Evolutionary conservation across 1,140 invertebrate species (phyloP), one percentile per base, ranked within the genome.

Genomic region (Rhynchophorus ferrugineus): DNA sequence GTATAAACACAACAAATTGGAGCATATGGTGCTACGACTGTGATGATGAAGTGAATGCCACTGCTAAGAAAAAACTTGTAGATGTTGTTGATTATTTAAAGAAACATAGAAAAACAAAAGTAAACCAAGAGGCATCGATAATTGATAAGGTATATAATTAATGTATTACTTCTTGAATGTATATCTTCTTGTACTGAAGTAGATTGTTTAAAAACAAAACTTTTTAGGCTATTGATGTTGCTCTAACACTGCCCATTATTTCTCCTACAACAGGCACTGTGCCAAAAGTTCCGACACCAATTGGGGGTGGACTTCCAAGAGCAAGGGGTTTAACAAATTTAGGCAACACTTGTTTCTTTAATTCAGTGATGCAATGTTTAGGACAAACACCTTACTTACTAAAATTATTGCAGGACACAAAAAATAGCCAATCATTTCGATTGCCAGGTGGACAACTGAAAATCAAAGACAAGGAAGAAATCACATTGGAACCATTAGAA

Each of bases 331-430:
- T 93, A 42, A 70, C 71, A 29, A 96, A 97, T 78, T 74, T 96
- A 68, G 93, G 94, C 48, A 95, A 96, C 67, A 96, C 93, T 1
- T 97, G 94, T 70, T 98, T 95, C 74, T 95, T 95, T 63, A 97
- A 97, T 76, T 88, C 92, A 34, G 90, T 96, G 2, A 80, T 96
- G 74, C 94, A 98, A 69, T 89, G 86, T 69, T 73, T 96, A 50
- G 85, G 83, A 14, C 89, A 91, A 68, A 94, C 91, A 11, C 85
- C 87, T 16, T 87, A 83, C 68, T 74, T 96, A 36, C 74, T 85
- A 24, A 71, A 81, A 60, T 75, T 87, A 14, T 73, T 94, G 39
- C 76, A 83, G 60, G 78, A 88, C 69, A 75, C 86, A 43, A 75
- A 77, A 54, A 77, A 79, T 2, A 85, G 82, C 0, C 80, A 83